Conservation (phyloP, 2,888 invertebrate genomes). For the Cecidostiba fungosa region DNA sequence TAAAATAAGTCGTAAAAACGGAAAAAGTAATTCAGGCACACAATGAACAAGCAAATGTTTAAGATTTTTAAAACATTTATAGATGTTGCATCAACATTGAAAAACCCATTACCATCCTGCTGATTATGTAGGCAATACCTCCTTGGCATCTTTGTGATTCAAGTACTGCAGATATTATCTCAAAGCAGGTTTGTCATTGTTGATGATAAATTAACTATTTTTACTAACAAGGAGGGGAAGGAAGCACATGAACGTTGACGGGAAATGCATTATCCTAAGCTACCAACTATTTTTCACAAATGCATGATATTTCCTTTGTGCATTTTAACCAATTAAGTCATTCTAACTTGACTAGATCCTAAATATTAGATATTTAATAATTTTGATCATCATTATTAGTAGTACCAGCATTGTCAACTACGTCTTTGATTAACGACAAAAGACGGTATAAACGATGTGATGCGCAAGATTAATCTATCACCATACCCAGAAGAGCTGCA, state of each 20-base stretch:
- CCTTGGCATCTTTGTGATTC: background rate
- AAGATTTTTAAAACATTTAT: constrained; percentile 34
- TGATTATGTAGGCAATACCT: background rate
- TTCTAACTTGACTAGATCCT: constrained; percentile 11
- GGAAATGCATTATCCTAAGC: constrained; percentile 74
- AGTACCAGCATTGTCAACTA: constrained; percentile 35
- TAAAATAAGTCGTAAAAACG: background rate
- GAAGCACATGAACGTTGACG: constrained; percentile 70
- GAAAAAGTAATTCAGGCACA: constrained; percentile 64
- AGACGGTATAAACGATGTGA: background rate
- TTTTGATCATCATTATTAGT: constrained; percentile 37
- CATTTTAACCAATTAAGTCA: background rate
- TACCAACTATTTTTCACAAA: constrained; percentile 68
- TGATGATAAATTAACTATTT: constrained; percentile 68
- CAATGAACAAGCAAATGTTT: constrained; percentile 69
- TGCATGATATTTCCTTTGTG: constrained; percentile 42
- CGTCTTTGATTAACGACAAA: constrained; percentile 13
- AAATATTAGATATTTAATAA: constrained; percentile 8
- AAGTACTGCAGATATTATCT: background rate
- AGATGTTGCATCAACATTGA: constrained; percentile 34
- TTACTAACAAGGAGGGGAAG: constrained; percentile 66
- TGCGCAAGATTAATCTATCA: constrained; percentile 52
- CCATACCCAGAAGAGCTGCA: constrained; percentile 66
- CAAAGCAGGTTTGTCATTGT: constrained; percentile 42
- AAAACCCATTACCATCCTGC: constrained; percentile 11